Evolutionary conservation across 2,113 vertebrate species (phyloP).

Genomic region (Polyodon spathula): DNA sequence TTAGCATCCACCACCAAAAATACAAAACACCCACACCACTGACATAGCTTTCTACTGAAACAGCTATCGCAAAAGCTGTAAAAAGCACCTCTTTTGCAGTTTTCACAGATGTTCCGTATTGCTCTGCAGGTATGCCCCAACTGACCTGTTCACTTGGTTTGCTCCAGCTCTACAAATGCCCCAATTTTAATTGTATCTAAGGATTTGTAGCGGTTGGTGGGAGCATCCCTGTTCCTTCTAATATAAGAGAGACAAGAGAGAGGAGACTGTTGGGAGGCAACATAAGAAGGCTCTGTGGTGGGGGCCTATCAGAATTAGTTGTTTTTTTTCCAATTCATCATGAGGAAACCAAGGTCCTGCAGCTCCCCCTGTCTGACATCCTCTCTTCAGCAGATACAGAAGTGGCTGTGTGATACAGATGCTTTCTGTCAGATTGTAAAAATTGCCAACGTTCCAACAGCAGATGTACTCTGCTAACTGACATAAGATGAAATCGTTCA

Average conservation of each 20-base stretch:
- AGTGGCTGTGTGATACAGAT: slow-evolving; percentile 42
- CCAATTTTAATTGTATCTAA: slow-evolving; percentile 15
- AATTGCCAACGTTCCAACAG: slow-evolving; percentile 38
- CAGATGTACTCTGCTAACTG: slow-evolving; percentile 39
- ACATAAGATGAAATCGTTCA: slow-evolving; percentile 40
- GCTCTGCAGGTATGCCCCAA: slow-evolving; percentile 18
- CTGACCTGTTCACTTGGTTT: not conserved
- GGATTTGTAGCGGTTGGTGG: not conserved
- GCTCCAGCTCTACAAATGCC: slow-evolving; percentile 4
- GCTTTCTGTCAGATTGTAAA: slow-evolving; percentile 40
- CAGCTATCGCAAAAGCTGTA: slow-evolving; percentile 14
- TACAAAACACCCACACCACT: slow-evolving; percentile 12
- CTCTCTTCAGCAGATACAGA: slow-evolving; percentile 27
- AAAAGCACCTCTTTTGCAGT: slow-evolving; percentile 39
- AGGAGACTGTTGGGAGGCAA: slow-evolving; percentile 29
- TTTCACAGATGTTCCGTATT: slow-evolving; percentile 18
- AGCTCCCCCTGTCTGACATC: slow-evolving; percentile 39
- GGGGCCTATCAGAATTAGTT: slow-evolving; percentile 37
- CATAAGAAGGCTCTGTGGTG: slow-evolving; percentile 28
- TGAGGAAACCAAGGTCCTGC: slow-evolving; percentile 40
- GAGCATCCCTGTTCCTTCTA: slow-evolving; percentile 1
- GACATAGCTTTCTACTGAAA: slow-evolving; percentile 5
- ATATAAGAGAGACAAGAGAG: slow-evolving; percentile 13
- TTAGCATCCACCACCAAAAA: not conserved
- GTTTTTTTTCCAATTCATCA: slow-evolving; percentile 32